These are phyloP conservation scores for Theristicus caerulescens DNA, from an alignment of 2,113 vertebrate genomes.

Conservation along the genomic window DNA sequence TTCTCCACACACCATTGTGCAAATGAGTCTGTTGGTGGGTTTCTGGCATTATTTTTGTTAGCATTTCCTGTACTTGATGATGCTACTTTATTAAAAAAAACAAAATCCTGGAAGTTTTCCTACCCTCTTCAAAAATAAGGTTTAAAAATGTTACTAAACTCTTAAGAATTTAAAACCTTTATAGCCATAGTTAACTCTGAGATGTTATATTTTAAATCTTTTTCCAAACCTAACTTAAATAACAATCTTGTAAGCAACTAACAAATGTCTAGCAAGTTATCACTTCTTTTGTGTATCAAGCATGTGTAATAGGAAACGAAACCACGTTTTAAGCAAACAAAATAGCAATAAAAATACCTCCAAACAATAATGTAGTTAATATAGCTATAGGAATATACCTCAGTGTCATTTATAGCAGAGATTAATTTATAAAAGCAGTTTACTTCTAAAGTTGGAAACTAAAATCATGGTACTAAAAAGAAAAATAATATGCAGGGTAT, in stretches of 20 bases:
- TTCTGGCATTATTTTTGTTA: not conserved
- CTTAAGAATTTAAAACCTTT: not conserved
- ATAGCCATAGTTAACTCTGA: not conserved
- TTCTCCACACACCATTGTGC: not conserved
- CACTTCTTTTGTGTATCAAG: not conserved
- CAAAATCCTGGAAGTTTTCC: not conserved
- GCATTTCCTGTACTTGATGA: not conserved
- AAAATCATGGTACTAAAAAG: not conserved
- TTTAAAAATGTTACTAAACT: not conserved
- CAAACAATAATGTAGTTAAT: not conserved
- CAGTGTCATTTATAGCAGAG: not conserved
- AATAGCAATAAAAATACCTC: not conserved
- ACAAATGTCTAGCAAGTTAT: not conserved
- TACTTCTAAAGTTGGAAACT: not conserved
- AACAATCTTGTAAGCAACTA: not conserved
- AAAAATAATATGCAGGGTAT: not conserved
- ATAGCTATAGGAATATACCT: not conserved
- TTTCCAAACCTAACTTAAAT: not conserved
- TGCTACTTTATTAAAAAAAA: not conserved
- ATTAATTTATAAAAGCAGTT: not conserved
- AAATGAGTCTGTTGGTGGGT: not conserved
- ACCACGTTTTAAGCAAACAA: not conserved
- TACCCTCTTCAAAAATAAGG: fast-evolving
- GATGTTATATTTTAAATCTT: not conserved
- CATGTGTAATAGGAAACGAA: not conserved